Evolutionary conservation across 2,888 invertebrate genomes (phyloP).

Genomic region (Chrysomela aeneicollis): DNA sequence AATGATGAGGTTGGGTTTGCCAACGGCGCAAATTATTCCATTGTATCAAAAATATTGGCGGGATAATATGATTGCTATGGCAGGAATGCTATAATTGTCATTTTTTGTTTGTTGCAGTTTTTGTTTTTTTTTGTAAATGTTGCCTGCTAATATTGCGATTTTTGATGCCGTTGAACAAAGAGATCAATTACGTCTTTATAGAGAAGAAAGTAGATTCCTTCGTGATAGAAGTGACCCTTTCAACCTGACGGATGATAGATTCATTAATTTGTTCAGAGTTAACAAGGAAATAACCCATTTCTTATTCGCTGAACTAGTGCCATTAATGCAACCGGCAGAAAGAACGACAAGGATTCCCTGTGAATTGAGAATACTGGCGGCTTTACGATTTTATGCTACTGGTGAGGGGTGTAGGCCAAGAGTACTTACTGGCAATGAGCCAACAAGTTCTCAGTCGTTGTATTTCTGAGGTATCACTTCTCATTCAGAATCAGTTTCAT

Average conservation of each 20-base stretch:
- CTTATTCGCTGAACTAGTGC: conserved; percentile 6
- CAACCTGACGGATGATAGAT: background rate
- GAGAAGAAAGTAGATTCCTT: too few species aligned
- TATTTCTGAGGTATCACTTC: conserved; percentile 1
- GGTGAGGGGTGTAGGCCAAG: background rate
- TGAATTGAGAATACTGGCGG: conserved; percentile 5
- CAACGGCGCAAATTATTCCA: background rate
- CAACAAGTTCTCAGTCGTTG: too few species aligned
- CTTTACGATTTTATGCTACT: conserved; percentile 8
- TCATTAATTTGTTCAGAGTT: background rate
- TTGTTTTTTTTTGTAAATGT: background rate
- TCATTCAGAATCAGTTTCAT: conserved; percentile 1
- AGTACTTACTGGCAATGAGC: background rate
- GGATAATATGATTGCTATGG: too few species aligned
- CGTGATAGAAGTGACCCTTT: conserved; percentile 10
- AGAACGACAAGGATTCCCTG: conserved; percentile 1
- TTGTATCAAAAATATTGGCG: background rate
- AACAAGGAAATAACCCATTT: background rate
- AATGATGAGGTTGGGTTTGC: background rate
- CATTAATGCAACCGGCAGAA: conserved; percentile 5
- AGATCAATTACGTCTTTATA: conserved; percentile 5
- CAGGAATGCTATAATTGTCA: too few species aligned
- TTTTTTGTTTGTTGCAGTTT: background rate
- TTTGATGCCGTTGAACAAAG: conserved; percentile 1
- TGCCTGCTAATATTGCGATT: background rate